Conservation (phyloP, 1,140 invertebrate genomes). For the Pogonomyrmex barbatus region DNA sequence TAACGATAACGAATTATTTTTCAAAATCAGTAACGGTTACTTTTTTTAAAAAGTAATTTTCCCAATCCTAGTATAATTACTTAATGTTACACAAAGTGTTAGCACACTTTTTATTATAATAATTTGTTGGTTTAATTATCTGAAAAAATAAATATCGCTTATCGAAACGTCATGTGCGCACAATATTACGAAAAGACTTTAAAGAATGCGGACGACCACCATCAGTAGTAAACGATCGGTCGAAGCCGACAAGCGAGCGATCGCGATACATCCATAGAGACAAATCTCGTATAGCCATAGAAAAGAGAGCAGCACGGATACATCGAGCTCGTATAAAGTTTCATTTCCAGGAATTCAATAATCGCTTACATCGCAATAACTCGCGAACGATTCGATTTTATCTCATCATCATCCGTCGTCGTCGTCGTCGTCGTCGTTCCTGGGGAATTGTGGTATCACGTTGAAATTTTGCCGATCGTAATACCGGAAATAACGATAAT, state of each 20-base stretch:
- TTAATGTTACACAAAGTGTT: too few relatives aligned
- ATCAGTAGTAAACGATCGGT: conserved; percentile 63
- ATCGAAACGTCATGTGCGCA: neutral
- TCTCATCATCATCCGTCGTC: neutral
- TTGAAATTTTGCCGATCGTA: conserved; percentile 5
- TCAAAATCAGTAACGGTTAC: too few relatives aligned
- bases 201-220: conserved; percentile 9
- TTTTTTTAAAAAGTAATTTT: too few relatives aligned
- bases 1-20: too few relatives aligned
- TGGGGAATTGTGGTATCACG: conserved; percentile 17
- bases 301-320: conserved; percentile 30
- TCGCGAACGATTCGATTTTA: conserved; percentile 69
- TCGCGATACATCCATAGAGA: conserved; percentile 51
- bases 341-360: conserved; percentile 78
- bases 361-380: conserved; percentile 77
- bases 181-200: conserved; percentile 21
- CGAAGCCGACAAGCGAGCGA: conserved; percentile 29
- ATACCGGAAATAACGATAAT: conserved; percentile 44
- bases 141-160: neutral
- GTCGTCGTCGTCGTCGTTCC: neutral
- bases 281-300: conserved; percentile 39
- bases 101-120: neutral
- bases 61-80: too few relatives aligned
- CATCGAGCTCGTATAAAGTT: conserved; percentile 72
- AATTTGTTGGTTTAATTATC: neutral